Evolutionary conservation across 2,113 vertebrate species (phyloP), one percentile per base, ranked within the genome.

Genomic region (Pseudorasbora parva): DNA sequence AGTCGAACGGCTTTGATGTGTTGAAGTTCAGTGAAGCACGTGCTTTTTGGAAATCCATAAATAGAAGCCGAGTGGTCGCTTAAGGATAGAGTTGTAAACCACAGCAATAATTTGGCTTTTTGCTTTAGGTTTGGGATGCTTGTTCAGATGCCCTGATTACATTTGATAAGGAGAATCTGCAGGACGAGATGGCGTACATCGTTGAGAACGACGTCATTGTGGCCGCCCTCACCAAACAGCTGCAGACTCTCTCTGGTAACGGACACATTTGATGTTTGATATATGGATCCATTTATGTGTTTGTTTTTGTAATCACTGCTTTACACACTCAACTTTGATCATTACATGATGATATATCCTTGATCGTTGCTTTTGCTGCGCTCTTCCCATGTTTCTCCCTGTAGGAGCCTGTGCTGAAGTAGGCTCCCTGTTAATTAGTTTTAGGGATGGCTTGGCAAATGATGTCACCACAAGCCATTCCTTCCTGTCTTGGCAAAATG

Each of bases 101-200:
- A 43, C 92, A 86, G 80, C 57, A 85, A 71, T 92, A 91, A 92
- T 88, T 83, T 27, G 49, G 84, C 84, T 87, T 90, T 83, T 92
- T 89, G 60, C 89, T 93, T 94, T 94, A 99, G 98, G 97, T 99
- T 83, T 99, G 98, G 98, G 98, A 99, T 82, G 97, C 96, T 90
- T 99, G 98, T 93, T 99, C 98, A 49, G 97, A 99, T 91, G 97
- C 97, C 86, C 93, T 99, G 92, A 99, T 99, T 88, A 93, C 95
- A 66, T 99, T 99, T 82, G 97, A 99, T 94, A 97, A 97, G 92
- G 95, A 97, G 84, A 94, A 97, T 88, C 93, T 98, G 88, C 95
- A 96, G 85, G 95, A 94, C 1, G 94, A 97, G 91, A 97, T 99
- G 96, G 97, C 97, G 8, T 98, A 97, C 88, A 93, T 99, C 30